phyloP scores from a whole-genome alignment of 2,888 invertebrate genomes.

The Thecocarcelia acutangulata region DNA sequence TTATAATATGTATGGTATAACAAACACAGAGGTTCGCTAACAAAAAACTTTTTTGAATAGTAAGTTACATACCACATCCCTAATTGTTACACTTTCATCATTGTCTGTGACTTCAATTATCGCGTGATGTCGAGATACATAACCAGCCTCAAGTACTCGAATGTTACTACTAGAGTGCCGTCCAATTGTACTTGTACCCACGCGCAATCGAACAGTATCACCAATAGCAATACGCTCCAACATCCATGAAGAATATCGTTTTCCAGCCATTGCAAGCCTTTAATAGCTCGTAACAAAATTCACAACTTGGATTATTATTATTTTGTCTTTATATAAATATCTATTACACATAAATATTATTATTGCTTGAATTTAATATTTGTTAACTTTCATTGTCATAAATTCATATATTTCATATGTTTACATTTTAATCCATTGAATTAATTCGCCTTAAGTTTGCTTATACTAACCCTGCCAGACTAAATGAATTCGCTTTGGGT shows the following conservation, averaged over 20 bases:
- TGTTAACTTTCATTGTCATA: no score
- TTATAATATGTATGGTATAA: no score
- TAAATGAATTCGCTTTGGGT: no score
- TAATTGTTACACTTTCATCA: slow-evolving; percentile 70
- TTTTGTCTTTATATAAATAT: no score
- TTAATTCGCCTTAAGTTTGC: not conserved
- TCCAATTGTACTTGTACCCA: slow-evolving; percentile 75
- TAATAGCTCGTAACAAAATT: not conserved
- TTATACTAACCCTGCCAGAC: no score
- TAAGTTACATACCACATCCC: slow-evolving; percentile 75
- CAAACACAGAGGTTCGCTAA: no score
- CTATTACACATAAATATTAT: no score
- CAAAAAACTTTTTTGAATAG: no score
- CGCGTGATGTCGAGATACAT: slow-evolving; percentile 76
- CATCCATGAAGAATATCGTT: slow-evolving; percentile 71
- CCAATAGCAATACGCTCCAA: slow-evolving; percentile 71
- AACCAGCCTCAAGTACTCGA: slow-evolving; percentile 70
- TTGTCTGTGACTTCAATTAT: slow-evolving; percentile 71
- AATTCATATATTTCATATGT: slow-evolving; percentile 16
- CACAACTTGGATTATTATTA: no score
- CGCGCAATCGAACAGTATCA: slow-evolving; percentile 67
- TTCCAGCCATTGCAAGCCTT: slow-evolving; percentile 15
- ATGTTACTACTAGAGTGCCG: slow-evolving; percentile 72
- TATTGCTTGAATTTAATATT: not conserved
- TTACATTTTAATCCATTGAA: slow-evolving; percentile 12